These are phyloP conservation scores for Styela clava DNA, from an alignment of 23 tunicate species.

Conservation along the genomic window DNA sequence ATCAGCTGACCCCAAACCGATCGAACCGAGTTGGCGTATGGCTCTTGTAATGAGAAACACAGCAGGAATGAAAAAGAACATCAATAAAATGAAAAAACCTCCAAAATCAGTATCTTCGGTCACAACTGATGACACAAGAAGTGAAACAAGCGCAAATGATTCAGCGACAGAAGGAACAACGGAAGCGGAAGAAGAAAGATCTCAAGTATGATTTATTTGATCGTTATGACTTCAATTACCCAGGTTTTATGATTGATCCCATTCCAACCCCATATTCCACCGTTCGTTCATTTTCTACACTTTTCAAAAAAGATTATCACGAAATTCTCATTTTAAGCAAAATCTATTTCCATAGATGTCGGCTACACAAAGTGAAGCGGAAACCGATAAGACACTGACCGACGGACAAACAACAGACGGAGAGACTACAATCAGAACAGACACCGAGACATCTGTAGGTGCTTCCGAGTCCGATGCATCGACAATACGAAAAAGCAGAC, in stretches of 20 bases:
- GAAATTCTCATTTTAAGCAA: no score
- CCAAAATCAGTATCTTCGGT: background rate
- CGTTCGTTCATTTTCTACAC: no score
- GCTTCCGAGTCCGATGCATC: background rate
- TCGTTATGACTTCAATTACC: background rate
- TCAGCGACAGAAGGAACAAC: background rate
- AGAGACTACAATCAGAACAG: background rate
- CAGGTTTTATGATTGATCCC: no score
- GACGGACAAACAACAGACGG: constrained; percentile 3
- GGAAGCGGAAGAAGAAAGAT: background rate
- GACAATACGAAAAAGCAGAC: background rate
- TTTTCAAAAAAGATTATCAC: no score
- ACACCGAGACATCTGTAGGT: constrained; percentile 4
- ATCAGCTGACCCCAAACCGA: background rate
- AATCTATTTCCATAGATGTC: no score
- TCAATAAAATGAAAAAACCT: background rate
- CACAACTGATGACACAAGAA: background rate
- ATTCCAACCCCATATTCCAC: no score
- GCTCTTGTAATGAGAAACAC: constrained; percentile 17
- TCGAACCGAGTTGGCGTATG: constrained; percentile 15
- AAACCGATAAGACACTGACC: constrained; percentile 3
- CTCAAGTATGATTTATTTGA: constrained; percentile 1
- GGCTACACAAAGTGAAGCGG: background rate
- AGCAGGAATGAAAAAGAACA: background rate
- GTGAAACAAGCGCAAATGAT: background rate